Conservation (phyloP, 2,797 vertebrate genomes). For the Numenius phaeopus region DNA sequence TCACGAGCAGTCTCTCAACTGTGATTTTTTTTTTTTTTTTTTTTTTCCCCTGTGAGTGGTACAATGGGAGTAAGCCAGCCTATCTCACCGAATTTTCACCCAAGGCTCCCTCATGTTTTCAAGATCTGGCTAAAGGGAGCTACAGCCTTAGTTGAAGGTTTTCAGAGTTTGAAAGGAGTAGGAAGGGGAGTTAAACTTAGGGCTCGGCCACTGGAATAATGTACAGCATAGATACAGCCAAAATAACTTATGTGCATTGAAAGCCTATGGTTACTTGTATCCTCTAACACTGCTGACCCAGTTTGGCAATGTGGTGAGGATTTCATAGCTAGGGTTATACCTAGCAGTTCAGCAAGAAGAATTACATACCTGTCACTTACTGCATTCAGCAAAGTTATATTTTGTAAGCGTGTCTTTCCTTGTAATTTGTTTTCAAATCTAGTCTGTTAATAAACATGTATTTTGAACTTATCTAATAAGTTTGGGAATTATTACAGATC, state of each 20-base stretch:
- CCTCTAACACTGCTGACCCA: neutral
- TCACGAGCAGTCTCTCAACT: neutral
- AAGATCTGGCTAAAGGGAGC: neutral
- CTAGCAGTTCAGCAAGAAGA: neutral
- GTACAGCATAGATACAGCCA: neutral
- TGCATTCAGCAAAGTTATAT: neutral
- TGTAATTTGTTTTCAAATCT: neutral
- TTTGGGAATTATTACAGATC: neutral
- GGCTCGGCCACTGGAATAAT: neutral
- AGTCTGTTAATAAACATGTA: neutral
- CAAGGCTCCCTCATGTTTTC: neutral
- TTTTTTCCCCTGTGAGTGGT: neutral
- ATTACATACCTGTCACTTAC: neutral
- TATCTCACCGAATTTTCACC: neutral
- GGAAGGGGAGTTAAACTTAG: neutral
- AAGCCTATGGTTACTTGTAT: accelerated
- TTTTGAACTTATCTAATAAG: neutral
- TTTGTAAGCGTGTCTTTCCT: neutral
- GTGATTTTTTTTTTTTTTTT: neutral
- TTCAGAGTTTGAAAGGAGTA: neutral
- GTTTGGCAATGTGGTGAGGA: neutral
- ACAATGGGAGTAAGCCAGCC: neutral
- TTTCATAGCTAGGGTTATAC: neutral
- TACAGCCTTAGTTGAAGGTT: neutral
- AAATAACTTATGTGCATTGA: neutral